These are phyloP conservation scores for Prionace glauca DNA, from an alignment of 2,797 vertebrate genomes.

Conservation along the genomic window DNA sequence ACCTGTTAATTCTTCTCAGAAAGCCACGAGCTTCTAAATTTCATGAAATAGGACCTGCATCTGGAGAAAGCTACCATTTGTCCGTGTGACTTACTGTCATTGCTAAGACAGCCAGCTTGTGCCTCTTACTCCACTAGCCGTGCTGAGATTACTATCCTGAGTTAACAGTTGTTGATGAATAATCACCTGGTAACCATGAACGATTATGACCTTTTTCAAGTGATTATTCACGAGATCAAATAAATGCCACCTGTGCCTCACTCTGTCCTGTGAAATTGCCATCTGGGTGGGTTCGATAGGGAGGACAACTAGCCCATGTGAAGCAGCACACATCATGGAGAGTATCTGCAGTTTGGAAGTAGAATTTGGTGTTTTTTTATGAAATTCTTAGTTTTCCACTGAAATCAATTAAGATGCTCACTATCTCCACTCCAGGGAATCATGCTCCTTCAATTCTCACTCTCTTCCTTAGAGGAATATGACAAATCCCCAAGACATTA, in stretches of 20 bases:
- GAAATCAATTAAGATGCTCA: not conserved
- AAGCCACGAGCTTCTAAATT: not conserved
- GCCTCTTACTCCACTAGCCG: not conserved
- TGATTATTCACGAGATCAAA: conserved; percentile 33
- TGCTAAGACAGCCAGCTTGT: not conserved
- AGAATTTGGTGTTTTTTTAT: not conserved
- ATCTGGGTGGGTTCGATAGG: not conserved
- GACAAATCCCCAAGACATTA: not conserved
- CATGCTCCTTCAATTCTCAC: no score
- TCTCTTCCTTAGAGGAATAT: not conserved
- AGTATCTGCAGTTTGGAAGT: not conserved
- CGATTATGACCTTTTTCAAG: conserved; percentile 4
- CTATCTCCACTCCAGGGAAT: not conserved
- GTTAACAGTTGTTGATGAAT: not conserved
- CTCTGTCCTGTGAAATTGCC: not conserved
- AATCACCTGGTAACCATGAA: conserved; percentile 26
- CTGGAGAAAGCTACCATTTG: not conserved
- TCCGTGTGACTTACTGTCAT: not conserved
- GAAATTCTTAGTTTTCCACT: not conserved
- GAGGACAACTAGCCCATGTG: not conserved
- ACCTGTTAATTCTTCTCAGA: conserved; percentile 26
- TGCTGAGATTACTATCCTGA: not conserved
- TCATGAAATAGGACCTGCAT: conserved; percentile 9
- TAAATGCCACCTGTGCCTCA: conserved; percentile 11
- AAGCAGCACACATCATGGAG: not conserved